phyloP scores from a whole-genome alignment of 2,888 invertebrate species.

The Creontiades dilutus region DNA sequence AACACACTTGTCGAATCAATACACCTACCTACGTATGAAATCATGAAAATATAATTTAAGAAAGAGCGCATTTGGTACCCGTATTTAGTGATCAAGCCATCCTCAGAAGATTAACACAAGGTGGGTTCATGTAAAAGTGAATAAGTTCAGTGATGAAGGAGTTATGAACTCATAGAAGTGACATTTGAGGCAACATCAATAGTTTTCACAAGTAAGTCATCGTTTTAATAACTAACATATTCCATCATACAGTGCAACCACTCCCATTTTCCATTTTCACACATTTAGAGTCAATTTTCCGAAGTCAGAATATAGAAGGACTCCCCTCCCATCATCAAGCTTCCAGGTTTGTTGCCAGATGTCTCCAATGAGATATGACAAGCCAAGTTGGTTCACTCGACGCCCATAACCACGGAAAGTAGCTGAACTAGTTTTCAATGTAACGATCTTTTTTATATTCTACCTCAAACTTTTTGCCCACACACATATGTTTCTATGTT shows the following conservation, averaged over 20 bases:
- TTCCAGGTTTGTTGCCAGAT: not conserved
- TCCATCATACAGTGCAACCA: not conserved
- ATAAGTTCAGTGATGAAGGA: too few relatives aligned
- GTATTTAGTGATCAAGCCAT: too few relatives aligned
- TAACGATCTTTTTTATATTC: not conserved
- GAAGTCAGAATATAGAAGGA: conserved; percentile 18
- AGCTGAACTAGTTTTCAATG: not conserved
- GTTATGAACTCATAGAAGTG: not conserved
- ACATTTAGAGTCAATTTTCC: not conserved
- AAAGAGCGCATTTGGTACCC: too few relatives aligned
- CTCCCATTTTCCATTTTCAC: conserved; percentile 2
- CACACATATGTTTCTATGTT: not conserved
- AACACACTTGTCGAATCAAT: too few relatives aligned
- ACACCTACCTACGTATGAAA: too few relatives aligned
- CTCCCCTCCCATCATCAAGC: not conserved
- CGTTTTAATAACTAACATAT: conserved; percentile 42
- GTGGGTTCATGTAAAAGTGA: too few relatives aligned
- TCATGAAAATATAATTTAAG: too few relatives aligned
- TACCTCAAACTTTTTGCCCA: too few relatives aligned
- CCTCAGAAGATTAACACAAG: too few relatives aligned
- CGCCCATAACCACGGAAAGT: not conserved
- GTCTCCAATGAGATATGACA: not conserved
- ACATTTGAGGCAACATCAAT: conserved; percentile 1
- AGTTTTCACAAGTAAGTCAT: conserved; percentile 43
- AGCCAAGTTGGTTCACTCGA: not conserved